Evolutionary conservation across 2,888 invertebrate species (phyloP).

Genomic region (Pristionchus japonicus): DNA sequence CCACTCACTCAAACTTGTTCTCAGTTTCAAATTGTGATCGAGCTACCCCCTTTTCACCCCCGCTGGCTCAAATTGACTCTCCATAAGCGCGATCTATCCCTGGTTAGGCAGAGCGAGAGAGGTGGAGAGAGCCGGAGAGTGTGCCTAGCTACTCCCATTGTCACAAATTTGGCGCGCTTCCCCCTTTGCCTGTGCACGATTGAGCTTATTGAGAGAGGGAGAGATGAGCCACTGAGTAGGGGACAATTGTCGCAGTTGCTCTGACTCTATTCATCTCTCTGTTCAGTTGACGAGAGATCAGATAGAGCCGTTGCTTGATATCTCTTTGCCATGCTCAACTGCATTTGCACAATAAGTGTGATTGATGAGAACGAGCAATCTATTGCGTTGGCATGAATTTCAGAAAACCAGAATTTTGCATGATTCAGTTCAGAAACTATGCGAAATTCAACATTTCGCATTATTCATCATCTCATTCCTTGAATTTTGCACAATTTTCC

Average conservation of each 20-base stretch:
- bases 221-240: background rate
- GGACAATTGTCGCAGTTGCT: background rate
- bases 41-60: background rate
- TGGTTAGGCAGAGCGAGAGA: background rate
- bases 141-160: background rate
- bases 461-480: too few species aligned
- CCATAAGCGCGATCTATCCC: background rate
- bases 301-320: too few species aligned
- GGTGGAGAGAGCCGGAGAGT: background rate
- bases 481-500: too few species aligned
- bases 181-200: background rate
- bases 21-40: conserved; percentile 28
- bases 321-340: too few species aligned
- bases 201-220: background rate
- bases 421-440: too few species aligned
- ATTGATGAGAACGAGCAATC: too few species aligned
- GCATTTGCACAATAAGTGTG: too few species aligned
- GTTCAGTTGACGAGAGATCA: too few species aligned
- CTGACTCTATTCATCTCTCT: background rate
- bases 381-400: too few species aligned
- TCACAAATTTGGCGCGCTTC: conserved; percentile 21
- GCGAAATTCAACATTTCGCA: too few species aligned
- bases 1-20: conserved; percentile 19
- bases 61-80: background rate
- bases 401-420: too few species aligned